Evolutionary conservation across 2,113 vertebrate genomes (phyloP), one percentile per base, ranked within the genome.

Genomic region (Melanerpes aurifrons): DNA sequence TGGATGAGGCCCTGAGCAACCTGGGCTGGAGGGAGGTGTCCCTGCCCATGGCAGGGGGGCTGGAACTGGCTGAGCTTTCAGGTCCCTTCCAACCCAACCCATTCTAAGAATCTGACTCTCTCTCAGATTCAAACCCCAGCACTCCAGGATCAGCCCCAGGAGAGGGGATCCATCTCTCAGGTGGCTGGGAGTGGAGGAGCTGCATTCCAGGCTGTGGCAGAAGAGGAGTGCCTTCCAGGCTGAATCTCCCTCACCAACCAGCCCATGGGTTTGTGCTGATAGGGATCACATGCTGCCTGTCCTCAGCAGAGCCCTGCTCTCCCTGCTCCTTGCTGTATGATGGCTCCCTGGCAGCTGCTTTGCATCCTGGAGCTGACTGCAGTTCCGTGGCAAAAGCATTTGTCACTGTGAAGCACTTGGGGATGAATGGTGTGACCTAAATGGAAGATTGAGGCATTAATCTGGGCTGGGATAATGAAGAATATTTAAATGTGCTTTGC

Each of bases 251-350:
- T n/a, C 54, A 9, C 16, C 32, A 58, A 68, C 26, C 81, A 21
- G 1, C 22, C 0, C 4, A 11, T 50, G 0, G 8, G 82, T 64
- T 78, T 24, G 78, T 56, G 11, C n/a, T 9, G 79, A 18, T 18
- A 12, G 82, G 31, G 88, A 56, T 86, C 66, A 3, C 32, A 2
- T 9, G 2, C 43, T 22, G 47, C 25, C 2, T 72, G 56, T 26
- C 66, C 24, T 15, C 40, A 26, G 48, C 32, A 9, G 77, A 11
- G 3, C 2, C 63, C 6, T 87, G 81, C 84, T 72, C 32, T 4
- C 59, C 56, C 0, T 18, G 45, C 53, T 62, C 84, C 71, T 48
- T 75, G 73, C 80, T 71, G 20, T 32, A 0, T 37, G 32, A n/a
- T 53, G 61, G 21, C 66, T 63, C 2, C 73, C 31, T 61, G 62